A percentile compares a stretch with the other conserved stretches of the same genome.
Evolutionary conservation across 2,797 vertebrate genomes (phyloP).

Genomic region (Myotis planiceps): DNA sequence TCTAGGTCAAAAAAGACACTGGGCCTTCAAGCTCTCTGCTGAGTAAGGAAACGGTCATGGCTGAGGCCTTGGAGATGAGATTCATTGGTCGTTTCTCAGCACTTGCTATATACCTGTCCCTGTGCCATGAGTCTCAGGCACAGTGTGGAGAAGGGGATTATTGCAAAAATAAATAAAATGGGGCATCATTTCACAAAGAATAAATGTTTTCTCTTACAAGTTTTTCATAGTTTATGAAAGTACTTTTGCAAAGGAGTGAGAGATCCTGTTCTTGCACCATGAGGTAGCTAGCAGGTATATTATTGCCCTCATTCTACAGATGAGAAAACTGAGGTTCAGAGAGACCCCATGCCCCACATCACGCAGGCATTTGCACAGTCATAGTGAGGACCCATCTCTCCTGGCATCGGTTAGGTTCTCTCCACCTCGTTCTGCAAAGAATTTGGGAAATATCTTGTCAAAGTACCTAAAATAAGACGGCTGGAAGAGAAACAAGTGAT

Average conservation of each 20-base stretch:
- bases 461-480: background rate
- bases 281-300: background rate
- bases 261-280: background rate
- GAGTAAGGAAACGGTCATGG: slow-evolving; percentile 85
- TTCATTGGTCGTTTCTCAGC: background rate
- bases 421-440: background rate
- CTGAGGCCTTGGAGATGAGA: background rate
- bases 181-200: background rate
- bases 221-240: background rate
- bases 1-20: slow-evolving; percentile 87
- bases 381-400: background rate
- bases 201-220: background rate
- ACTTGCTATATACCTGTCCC: background rate
- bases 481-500: background rate
- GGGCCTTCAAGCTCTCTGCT: slow-evolving; percentile 91
- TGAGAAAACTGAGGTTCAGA: background rate
- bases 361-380: background rate
- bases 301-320: background rate
- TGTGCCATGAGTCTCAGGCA: background rate
- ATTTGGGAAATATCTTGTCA: background rate
- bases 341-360: background rate
- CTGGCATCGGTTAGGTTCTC: background rate
- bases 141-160: background rate
- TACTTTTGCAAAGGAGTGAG: background rate
- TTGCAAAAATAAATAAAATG: background rate